phyloP scores from a whole-genome alignment of 2,888 invertebrate genomes.

The Ypsolopha sequella region DNA sequence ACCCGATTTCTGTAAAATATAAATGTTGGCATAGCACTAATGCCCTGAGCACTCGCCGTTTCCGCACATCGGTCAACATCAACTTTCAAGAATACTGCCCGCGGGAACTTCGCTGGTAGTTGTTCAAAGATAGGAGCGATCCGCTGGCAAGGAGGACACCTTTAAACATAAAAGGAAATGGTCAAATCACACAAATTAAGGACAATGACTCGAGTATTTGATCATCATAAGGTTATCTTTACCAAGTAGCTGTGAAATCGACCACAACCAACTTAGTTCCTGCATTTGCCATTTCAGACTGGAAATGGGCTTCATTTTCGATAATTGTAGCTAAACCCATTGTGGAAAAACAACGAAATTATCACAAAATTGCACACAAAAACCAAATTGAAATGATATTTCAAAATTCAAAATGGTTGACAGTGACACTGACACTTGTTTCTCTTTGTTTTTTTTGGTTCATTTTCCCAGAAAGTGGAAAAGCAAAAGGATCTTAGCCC shows the following conservation, averaged over 20 bases:
- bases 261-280: constrained; percentile 92
- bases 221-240: constrained; percentile 34
- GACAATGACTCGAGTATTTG: constrained; percentile 48
- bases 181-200: constrained; percentile 11
- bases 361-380: neutral
- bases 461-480: no score
- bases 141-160: constrained; percentile 97
- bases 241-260: constrained; percentile 96
- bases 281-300: constrained; percentile 85
- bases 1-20: constrained; percentile 91
- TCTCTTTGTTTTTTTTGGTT: no score
- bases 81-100: constrained; percentile 93
- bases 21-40: constrained; percentile 98
- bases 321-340: constrained; percentile 75
- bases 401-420: constrained; percentile 28
- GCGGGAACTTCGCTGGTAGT: constrained; percentile 87
- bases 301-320: constrained; percentile 85
- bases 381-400: neutral
- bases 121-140: constrained; percentile 95
- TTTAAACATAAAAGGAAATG: constrained; percentile 29
- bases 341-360: neutral
- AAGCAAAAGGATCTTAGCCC: no score
- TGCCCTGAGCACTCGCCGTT: constrained; percentile 88
- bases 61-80: constrained; percentile 95
- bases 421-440: constrained; percentile 3